Conservation (phyloP, 1,140 invertebrate species). For the honey bee (Apis mellifera) region DNA sequence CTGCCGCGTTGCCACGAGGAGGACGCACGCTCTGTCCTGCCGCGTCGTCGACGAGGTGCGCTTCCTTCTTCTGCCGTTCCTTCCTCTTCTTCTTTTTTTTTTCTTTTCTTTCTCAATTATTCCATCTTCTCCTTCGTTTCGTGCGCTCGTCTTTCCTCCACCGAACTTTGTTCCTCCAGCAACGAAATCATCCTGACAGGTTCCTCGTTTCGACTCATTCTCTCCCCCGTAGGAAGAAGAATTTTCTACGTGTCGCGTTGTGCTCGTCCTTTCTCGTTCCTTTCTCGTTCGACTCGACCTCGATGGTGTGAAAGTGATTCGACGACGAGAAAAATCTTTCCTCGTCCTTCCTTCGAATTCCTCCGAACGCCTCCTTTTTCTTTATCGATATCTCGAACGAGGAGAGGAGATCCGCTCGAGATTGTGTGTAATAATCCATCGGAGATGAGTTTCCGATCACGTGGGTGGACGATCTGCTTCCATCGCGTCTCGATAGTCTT, state of each 20-base stretch:
- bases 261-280: too few relatives aligned
- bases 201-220: too few relatives aligned
- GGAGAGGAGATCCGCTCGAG: not conserved
- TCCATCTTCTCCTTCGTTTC: not conserved
- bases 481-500: not conserved
- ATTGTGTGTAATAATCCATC: constrained; percentile 4
- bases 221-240: too few relatives aligned
- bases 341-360: not conserved
- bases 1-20: constrained; percentile 67
- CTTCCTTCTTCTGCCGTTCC: not conserved
- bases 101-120: not conserved
- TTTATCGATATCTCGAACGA: constrained; percentile 2
- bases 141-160: not conserved
- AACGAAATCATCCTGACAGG: too few relatives aligned
- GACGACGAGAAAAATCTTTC: too few relatives aligned
- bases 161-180: too few relatives aligned
- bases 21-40: constrained; percentile 51
- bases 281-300: too few relatives aligned
- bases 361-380: not conserved
- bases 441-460: constrained; percentile 30
- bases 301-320: not conserved
- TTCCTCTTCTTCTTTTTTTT: not conserved
- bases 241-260: too few relatives aligned
- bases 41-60: constrained; percentile 51
- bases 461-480: not conserved